Evolutionary conservation across 2,113 vertebrate genomes (phyloP), one percentile per base, ranked within the genome.

Genomic region (Manacus vitellinus): DNA sequence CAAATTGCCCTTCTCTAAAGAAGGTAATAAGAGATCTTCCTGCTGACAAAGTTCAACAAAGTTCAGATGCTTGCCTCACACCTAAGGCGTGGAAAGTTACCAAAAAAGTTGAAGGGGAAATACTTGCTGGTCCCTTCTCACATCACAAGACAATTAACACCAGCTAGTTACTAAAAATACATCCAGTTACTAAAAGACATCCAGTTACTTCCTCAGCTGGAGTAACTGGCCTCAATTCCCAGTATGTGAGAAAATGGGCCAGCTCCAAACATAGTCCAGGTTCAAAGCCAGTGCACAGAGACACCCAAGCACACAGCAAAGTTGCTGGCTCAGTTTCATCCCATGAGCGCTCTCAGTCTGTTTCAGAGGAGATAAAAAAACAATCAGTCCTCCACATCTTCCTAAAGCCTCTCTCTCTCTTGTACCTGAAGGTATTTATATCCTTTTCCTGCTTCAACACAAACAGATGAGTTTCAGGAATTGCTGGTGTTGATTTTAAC

Each of bases 21-120:
- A 62, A 79, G 27, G 28, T 52, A 72, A 73, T 62, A 72, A 85
- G 77, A 77, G 27, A 62, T 20, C 63, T 96, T 71, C 81, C 59
- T 83, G 55, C 74, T 94, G 95, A 78, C 75, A 75, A 80, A 85
- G 82, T 90, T 93, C 94, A 93, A 14, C 22, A 33, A 72, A 88
- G 85, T 96, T 96, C 78, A 94, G 47, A 66, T 16, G 21, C 8
- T 85, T 79, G 55, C 80, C 62, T 93, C 66, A 55, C 78, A 96
- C 55, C 78, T 82, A 85, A 76, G 14, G 12, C 39, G 52, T 35
- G 63, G 71, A 82, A 93, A 95, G 43, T 43, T 74, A 75, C 37
- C 31, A 66, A 88, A 92, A 61, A 79, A 79, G 33, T 51, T 0
- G 1, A 78, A 43, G 51, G 83, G 78, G 71, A 95, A 96, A 74